Base-by-base conservation (phyloP, 2,888 invertebrate genomes). In the Panzeria rudis region DNA sequence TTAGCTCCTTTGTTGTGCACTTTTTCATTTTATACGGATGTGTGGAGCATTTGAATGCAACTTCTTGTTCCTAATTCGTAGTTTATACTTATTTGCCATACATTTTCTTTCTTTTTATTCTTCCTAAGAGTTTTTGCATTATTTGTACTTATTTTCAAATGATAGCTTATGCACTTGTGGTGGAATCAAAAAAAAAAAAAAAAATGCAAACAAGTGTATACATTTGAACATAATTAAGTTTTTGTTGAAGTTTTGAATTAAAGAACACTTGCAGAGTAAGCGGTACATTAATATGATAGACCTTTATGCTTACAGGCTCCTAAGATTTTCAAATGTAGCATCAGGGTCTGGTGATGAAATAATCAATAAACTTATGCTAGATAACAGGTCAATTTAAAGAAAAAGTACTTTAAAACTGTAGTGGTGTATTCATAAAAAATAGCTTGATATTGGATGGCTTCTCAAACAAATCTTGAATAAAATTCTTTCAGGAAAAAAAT, bases 1-100 rank as follows among this genome's bases (percentile, higher is more conserved):
- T 69, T 54, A 81, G 38, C 44, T 69, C 17, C 25, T 62, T 54
- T 75, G 62, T 25, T 56, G n/a, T 41, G n/a, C 1, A 29, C 6
- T 47, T 50, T 66, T 68, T 3, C 13, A 25, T 52, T 20, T n/a
- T 9, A 44, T 13, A 15, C 41, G 32, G 7, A 15, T 15, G 17
- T 15, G 25, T 54, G n/a, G 9, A 35, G 72, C 17, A 66, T 20
- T 66, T 50, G 17, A 15, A 1, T 17, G 38, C 29, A 35, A 25
- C 3, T 54, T 47, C 11, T 56, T 54, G 44, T 54, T 54, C 2
- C 4, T 29, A 64, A 54, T 56, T 54, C 54, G 15, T 44, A 38
- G 20, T 44, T 71, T 25, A 54, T 69, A 38, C 15, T 35, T 17
- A 25, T 38, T 35, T 56, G 20, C 15, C 15, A 61, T 23, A 0